These are phyloP conservation scores for Nemopilema nomurai DNA, from an alignment of 30 jellyfish, hydroid and myxozoan genomes.

Conservation along the genomic window DNA sequence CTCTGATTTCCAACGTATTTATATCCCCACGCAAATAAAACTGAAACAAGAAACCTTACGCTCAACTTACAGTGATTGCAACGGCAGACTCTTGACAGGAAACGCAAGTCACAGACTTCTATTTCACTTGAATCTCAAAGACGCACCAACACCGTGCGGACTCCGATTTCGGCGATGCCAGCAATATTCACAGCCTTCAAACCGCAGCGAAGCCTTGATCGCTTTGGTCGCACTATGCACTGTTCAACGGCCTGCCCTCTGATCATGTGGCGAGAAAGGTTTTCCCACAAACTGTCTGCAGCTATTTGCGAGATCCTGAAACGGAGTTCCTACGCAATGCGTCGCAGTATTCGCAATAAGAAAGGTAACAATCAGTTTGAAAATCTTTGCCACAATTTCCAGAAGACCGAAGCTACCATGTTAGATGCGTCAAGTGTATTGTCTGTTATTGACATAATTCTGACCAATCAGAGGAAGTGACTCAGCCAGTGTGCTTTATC, in stretches of 20 bases:
- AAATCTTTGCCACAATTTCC: background rate
- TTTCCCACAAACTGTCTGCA: background rate
- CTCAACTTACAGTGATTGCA: constrained; percentile 57
- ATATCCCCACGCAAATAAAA: constrained; percentile 67
- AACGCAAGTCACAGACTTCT: constrained; percentile 36
- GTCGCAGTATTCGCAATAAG: background rate
- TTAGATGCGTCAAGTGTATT: constrained; percentile 22
- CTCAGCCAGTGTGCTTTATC: background rate
- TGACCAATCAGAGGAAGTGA: constrained; percentile 46
- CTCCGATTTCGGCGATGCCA: constrained; percentile 7
- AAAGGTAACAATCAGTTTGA: background rate
- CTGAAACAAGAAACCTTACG: constrained; percentile 59
- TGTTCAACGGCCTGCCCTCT: background rate
- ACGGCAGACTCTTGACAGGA: constrained; percentile 55
- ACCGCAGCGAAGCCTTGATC: background rate
- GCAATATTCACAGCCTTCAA: background rate
- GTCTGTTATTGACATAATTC: constrained; percentile 54
- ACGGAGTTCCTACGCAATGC: background rate
- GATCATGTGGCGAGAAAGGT: background rate
- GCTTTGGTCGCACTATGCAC: background rate
- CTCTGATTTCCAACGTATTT: constrained; percentile 51
- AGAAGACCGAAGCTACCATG: constrained; percentile 19
- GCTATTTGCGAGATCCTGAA: background rate
- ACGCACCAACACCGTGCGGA: background rate
- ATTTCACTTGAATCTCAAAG: background rate